Evolutionary conservation across 1,140 invertebrate genomes (phyloP), one percentile per base, ranked within the genome.

Genomic region (Solenopsis invicta): DNA sequence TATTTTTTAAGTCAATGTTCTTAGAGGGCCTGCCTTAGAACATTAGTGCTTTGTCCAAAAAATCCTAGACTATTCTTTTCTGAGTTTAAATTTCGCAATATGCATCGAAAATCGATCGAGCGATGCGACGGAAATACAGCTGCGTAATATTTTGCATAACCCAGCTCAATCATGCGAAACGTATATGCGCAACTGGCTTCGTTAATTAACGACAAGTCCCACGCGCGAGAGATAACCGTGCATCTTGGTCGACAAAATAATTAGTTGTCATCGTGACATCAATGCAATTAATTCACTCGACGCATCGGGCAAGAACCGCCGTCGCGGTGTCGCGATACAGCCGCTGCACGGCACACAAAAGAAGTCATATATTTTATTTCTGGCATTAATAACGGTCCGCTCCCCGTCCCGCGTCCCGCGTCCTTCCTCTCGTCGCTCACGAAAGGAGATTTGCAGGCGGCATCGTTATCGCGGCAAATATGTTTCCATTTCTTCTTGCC

Each of bases 401-500:
- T 24, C 34, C 72, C 13, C 12, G 29, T 21, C 41, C 34, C 72
- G n/a, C 41, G 9, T 24, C 21, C 45, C 29, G 12, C n/a, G n/a
- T 12, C 13, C 0, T 54, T 24, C 5, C 13, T 21, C 37, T 50
- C 50, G 9, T 37, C 34, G 37, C 16, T 50, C 34, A n/a, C 9
- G 16, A 6, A 12, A 50, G 10, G 59, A 88, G 74, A 86, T 89
- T 77, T 76, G 64, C 62, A 69, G 29, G 41, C 64, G 37, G 85
- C 74, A 76, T 91, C 88, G 77, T 90, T 92, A 92, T 86, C 87
- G 61, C 67, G 66, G 88, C 67, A 86, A 86, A 89, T 89, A 89
- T 91, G 76, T 88, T 92, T 91, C 85, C 86, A 89, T 77, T 87
- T 87, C 88, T 91, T 88, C 82, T 85, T 71, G 88, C 89, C 71